Conservation (phyloP, 2,888 invertebrate species). For the Ornithoptera priamus region DNA sequence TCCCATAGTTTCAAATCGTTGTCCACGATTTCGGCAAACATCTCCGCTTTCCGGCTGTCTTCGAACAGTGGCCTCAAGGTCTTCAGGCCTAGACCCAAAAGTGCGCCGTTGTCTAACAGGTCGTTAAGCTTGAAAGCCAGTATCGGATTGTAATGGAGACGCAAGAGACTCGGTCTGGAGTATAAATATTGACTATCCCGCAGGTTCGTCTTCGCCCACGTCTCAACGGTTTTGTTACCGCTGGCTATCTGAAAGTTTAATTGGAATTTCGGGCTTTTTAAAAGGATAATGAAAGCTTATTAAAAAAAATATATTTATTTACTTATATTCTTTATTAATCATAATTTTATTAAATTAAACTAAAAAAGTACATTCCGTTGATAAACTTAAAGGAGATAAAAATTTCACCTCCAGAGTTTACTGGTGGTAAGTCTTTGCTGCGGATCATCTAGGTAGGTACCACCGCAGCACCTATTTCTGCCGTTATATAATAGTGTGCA, state of each 20-base stretch:
- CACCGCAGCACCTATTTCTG: no score
- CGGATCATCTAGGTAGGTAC: no score
- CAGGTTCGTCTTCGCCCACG: constrained; percentile 85
- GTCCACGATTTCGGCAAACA: constrained; percentile 91
- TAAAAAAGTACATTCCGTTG: no score
- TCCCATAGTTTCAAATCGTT: constrained; percentile 94
- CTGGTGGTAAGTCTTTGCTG: no score
- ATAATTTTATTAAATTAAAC: no score
- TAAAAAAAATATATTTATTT: no score
- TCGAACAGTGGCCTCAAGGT: constrained; percentile 87
- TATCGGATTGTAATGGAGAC: constrained; percentile 86
- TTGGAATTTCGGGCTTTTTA: background rate
- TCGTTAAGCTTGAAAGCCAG: constrained; percentile 84
- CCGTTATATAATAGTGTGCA: no score
- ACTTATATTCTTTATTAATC: no score
- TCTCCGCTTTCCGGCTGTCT: constrained; percentile 83
- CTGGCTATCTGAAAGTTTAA: constrained; percentile 80
- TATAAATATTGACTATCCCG: constrained; percentile 88
- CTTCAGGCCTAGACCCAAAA: constrained; percentile 87
- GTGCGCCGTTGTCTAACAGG: constrained; percentile 87
- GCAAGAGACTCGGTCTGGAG: constrained; percentile 87
- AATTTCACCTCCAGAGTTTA: no score
- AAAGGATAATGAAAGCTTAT: background rate
- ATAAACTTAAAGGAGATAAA: no score
- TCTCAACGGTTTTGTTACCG: constrained; percentile 86